These are phyloP conservation scores for Melanocharis versteri DNA, from an alignment of 2,113 vertebrate genomes.

Conservation along the genomic window DNA sequence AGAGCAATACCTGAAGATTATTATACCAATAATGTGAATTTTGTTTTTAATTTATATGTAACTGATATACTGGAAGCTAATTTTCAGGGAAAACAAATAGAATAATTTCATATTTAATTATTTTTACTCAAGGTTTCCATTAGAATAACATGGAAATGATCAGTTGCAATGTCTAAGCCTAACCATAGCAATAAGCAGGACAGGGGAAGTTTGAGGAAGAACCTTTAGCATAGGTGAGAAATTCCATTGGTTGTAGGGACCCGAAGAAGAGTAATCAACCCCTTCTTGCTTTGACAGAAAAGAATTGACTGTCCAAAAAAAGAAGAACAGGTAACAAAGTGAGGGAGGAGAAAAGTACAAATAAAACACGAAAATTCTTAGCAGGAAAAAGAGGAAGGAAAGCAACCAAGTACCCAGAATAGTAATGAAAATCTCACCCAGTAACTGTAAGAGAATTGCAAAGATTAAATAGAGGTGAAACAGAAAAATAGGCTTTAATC, in stretches of 20 bases:
- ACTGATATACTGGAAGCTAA: not conserved
- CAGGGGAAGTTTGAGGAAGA: not conserved
- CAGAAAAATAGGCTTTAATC: not conserved
- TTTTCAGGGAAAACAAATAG: conserved; percentile 30
- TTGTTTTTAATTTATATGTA: not conserved
- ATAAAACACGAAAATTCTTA: not conserved
- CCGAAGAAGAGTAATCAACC: not conserved
- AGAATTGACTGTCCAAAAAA: not conserved
- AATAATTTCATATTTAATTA: conserved; percentile 19
- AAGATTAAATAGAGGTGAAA: not conserved
- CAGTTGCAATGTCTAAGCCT: not conserved
- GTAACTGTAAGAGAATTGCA: not conserved
- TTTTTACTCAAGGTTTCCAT: conserved; percentile 31
- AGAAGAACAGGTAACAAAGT: not conserved
- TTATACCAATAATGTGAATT: not conserved
- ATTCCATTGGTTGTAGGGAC: not conserved
- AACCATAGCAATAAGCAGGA: not conserved
- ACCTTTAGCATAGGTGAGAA: not conserved
- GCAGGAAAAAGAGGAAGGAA: not conserved
- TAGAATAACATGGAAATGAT: not conserved
- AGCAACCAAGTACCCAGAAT: not conserved
- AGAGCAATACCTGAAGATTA: not conserved
- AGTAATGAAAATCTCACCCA: not conserved
- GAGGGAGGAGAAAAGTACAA: not conserved
- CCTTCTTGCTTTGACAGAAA: not conserved